A percentile compares a stretch with the other conserved stretches of the same genome.
Conservation (phyloP, 1,140 invertebrate genomes). For the Papilio glaucus region DNA sequence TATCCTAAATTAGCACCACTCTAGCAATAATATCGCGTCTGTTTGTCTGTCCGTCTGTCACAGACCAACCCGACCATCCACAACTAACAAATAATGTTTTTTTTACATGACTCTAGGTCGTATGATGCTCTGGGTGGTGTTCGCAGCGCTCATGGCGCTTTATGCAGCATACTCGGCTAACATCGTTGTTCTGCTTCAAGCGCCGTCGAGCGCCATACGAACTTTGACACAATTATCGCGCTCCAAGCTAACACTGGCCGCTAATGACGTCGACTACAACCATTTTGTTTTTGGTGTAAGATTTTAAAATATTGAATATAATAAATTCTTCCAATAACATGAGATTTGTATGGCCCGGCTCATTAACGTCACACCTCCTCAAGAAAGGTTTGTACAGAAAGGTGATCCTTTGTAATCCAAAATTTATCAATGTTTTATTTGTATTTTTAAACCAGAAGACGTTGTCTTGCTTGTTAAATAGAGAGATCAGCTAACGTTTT, state of each 20-base stretch:
- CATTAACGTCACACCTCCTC: no score
- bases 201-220: conserved; percentile 85
- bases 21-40: no score
- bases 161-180: conserved; percentile 86
- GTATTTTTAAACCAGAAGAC: no score
- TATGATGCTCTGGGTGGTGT: conserved; percentile 80
- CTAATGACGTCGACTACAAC: conserved; percentile 56
- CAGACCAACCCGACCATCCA: no score
- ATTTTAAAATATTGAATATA: neutral
- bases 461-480: no score
- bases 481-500: no score
- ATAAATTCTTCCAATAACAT: no score
- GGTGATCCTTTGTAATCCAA: no score
- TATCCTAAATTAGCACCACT: no score
- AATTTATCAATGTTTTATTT: no score
- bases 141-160: conserved; percentile 80
- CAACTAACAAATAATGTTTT: conserved; percentile 17
- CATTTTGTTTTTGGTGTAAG: conserved; percentile 35
- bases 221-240: conserved; percentile 83
- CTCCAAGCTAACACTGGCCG: conserved; percentile 72
- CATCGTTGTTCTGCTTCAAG: conserved; percentile 86
- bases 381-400: neutral
- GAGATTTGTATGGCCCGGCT: no score
- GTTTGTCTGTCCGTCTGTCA: no score
- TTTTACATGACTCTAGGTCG: conserved; percentile 62